Percentiles rank a stretch among this genome's conserved stretches.
Evolutionary conservation across 2,797 vertebrate genomes (phyloP).

Genomic region (Sebastolobus altivelis): DNA sequence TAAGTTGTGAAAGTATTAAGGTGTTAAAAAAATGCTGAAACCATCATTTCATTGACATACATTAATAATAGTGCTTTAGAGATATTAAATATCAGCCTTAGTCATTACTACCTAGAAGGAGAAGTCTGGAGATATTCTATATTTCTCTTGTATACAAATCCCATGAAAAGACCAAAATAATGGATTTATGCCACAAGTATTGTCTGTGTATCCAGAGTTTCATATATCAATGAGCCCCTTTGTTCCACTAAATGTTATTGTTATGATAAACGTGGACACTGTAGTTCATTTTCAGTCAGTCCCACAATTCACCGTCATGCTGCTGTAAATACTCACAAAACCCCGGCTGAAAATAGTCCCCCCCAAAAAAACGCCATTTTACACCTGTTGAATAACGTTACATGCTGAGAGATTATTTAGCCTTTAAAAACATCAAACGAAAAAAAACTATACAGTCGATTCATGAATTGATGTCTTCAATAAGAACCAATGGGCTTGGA

Average conservation of each 20-base stretch:
- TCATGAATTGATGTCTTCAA: neutral
- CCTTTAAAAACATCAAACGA: neutral
- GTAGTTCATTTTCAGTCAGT: neutral
- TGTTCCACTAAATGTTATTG: too few relatives aligned
- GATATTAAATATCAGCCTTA: slow-evolving; percentile 38
- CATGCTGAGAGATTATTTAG: too few relatives aligned
- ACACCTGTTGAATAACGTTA: too few relatives aligned
- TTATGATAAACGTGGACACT: neutral
- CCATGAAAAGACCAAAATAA: slow-evolving; percentile 20
- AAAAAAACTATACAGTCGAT: neutral
- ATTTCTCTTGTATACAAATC: slow-evolving; percentile 28
- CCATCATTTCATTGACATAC: slow-evolving; percentile 34
- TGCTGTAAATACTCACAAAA: slow-evolving; percentile 1
- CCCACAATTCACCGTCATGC: neutral
- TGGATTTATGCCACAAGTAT: neutral
- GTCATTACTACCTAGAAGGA: slow-evolving; percentile 10
- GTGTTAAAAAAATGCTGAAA: slow-evolving; percentile 57
- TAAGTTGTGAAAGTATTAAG: slow-evolving; percentile 52
- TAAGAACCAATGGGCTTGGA: neutral
- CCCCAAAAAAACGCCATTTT: too few relatives aligned
- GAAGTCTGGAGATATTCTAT: slow-evolving; percentile 10
- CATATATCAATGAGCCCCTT: neutral
- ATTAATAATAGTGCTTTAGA: slow-evolving; percentile 53
- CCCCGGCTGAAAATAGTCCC: too few relatives aligned
- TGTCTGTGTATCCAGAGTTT: neutral